Evolutionary conservation across 2,888 invertebrate genomes (phyloP).

Genomic region (Agonopterix subpropinquella): DNA sequence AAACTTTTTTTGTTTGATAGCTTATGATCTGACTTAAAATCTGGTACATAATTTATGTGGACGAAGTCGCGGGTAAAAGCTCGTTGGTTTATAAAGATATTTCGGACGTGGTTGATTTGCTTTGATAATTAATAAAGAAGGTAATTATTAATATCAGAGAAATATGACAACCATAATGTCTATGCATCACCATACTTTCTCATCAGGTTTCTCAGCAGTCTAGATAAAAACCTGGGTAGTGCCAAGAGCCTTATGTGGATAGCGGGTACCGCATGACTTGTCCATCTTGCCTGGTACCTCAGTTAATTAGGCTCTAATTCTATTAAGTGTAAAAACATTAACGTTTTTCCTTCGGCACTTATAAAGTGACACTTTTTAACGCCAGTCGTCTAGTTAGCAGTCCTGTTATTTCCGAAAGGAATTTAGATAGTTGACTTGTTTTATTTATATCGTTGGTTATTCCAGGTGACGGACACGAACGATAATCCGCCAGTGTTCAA

Average conservation of each 20-base stretch:
- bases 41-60: too few species aligned
- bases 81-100: too few species aligned
- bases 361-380: conserved; percentile 8
- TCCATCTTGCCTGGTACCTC: background rate
- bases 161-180: too few species aligned
- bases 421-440: background rate
- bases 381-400: background rate
- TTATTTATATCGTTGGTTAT: conserved; percentile 15
- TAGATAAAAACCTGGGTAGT: conserved; percentile 2
- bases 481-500: conserved; percentile 95
- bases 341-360: conserved; percentile 4
- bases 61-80: too few species aligned
- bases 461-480: conserved; percentile 93
- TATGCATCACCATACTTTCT: conserved; percentile 7
- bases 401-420: background rate
- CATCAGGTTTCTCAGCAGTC: conserved; percentile 4
- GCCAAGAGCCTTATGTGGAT: conserved; percentile 4
- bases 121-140: too few species aligned
- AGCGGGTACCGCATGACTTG: conserved; percentile 2
- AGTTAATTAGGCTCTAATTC: conserved; percentile 10
- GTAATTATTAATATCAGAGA: too few species aligned
- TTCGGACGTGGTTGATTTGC: too few species aligned
- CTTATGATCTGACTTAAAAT: too few species aligned
- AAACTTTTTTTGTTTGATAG: too few species aligned
- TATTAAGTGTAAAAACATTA: conserved; percentile 6